A percentile compares a stretch with the other conserved stretches of the same genome.
phyloP scores from a whole-genome alignment of 2,113 vertebrate genomes.

The Microtus richardsoni region DNA sequence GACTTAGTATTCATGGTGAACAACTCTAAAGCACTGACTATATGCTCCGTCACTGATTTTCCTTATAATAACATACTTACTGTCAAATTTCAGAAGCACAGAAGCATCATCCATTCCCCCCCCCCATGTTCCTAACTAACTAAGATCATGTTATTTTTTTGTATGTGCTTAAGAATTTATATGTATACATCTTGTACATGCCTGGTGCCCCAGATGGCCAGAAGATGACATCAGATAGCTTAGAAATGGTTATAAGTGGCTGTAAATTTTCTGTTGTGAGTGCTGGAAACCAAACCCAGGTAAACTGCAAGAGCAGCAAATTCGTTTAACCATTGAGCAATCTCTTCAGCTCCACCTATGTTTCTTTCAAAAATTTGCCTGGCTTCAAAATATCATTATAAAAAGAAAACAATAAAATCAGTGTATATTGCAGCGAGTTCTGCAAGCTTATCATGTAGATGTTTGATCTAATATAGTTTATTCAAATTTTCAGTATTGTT shows the following conservation, averaged over 20 bases:
- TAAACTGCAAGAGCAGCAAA: not conserved
- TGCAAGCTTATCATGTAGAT: not conserved
- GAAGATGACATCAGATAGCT: not conserved
- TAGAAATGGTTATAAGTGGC: not conserved
- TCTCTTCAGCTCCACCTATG: not conserved
- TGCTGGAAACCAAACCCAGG: not conserved
- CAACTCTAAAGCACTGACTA: not conserved
- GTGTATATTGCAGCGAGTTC: not conserved
- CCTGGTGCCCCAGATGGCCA: not conserved
- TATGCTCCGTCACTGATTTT: not conserved
- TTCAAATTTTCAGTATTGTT: slow-evolving; percentile 36
- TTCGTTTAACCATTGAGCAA: not conserved
- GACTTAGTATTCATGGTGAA: not conserved
- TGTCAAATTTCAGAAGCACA: not conserved
- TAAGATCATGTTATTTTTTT: not conserved
- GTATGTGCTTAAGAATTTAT: not conserved
- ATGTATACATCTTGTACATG: not conserved
- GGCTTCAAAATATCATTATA: not conserved
- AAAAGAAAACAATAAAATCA: not conserved
- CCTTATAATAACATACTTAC: not conserved
- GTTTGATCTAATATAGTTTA: not conserved
- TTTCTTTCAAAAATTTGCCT: not conserved
- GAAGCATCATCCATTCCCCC: not conserved
- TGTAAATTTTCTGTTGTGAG: not conserved
- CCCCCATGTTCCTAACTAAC: too few species aligned